Conservation (phyloP, 2,113 vertebrate species). For the Miniopterus natalensis region DNA sequence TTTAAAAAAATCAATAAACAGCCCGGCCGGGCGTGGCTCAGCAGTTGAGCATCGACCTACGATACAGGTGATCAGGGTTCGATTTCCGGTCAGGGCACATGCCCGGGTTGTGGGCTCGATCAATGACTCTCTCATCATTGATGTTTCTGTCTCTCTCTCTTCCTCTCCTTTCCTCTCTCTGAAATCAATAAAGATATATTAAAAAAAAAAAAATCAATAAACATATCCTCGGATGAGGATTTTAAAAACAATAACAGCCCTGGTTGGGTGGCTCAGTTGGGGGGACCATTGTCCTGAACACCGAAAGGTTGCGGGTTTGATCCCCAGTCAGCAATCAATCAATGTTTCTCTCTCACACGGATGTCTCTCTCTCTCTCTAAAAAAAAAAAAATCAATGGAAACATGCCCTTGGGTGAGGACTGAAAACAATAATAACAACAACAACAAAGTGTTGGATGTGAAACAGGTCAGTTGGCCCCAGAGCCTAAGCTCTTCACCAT, state of each 20-base stretch:
- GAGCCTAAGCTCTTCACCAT: conserved; percentile 12
- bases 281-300: not conserved
- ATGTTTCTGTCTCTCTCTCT: too few relatives aligned
- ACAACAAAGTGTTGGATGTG: not conserved
- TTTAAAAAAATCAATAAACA: too few relatives aligned
- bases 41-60: too few relatives aligned
- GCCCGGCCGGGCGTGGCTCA: too few relatives aligned
- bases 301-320: not conserved
- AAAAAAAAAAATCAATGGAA: not conserved
- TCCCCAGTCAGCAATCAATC: not conserved
- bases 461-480: conserved; percentile 12
- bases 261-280: not conserved
- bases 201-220: not conserved
- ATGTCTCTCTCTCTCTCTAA: not conserved
- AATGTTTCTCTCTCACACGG: not conserved
- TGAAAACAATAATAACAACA: not conserved
- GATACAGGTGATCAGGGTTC: too few relatives aligned
- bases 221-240: not conserved
- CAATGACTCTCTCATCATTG: too few relatives aligned
- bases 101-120: too few relatives aligned
- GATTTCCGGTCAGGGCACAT: too few relatives aligned
- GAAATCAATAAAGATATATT: too few relatives aligned
- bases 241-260: not conserved
- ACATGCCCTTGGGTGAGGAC: not conserved
- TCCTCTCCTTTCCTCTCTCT: too few relatives aligned